Evolutionary conservation across 35 echinoderm and acorn worm genomes (phyloP).

Genomic region (Strongylocentrotus purpuratus): DNA sequence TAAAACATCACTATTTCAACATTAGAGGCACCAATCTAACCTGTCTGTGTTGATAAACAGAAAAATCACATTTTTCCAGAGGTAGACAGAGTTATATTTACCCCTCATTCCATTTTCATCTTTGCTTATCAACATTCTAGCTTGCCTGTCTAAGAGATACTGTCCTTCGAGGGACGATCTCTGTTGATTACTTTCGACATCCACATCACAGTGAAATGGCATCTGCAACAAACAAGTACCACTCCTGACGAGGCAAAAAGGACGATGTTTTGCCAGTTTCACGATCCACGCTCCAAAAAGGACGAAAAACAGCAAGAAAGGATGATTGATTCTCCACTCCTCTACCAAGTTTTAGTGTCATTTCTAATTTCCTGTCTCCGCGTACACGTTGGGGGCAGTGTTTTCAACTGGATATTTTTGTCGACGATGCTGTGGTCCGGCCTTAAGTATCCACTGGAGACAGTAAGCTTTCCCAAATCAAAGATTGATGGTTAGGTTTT

Average conservation of each 20-base stretch:
- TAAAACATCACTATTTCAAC: background rate
- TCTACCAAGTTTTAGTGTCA: background rate
- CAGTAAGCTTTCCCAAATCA: background rate
- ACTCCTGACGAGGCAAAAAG: background rate
- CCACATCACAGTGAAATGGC: background rate
- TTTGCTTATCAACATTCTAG: background rate
- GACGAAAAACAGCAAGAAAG: background rate
- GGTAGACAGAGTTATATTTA: background rate
- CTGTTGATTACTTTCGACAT: background rate
- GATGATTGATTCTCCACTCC: background rate
- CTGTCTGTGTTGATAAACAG: background rate
- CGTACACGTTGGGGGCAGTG: background rate
- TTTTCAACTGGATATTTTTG: background rate
- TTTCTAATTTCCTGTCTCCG: background rate
- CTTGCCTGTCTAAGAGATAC: conserved; percentile 7
- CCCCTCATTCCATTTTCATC: background rate
- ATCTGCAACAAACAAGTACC: conserved; percentile 1
- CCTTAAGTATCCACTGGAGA: background rate
- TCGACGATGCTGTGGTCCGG: background rate
- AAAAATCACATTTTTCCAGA: background rate
- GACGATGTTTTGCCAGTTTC: background rate
- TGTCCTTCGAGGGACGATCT: background rate
- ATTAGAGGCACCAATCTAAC: background rate
- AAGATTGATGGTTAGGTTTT: background rate
- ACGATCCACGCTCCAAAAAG: background rate